These are phyloP conservation scores for Tenebrosternarchus preto DNA, from an alignment of 2,113 vertebrate species.

Conservation along the genomic window DNA sequence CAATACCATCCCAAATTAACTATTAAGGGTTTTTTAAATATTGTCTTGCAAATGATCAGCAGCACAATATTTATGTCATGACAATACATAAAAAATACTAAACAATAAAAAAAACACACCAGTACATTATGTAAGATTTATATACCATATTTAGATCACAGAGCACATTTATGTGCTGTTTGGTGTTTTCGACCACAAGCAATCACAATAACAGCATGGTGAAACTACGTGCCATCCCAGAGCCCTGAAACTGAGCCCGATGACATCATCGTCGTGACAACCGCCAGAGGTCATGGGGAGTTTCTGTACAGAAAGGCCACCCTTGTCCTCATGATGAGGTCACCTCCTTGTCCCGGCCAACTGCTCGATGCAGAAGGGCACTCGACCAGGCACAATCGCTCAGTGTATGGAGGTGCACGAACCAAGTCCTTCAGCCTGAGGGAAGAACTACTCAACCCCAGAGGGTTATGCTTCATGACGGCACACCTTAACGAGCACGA, in stretches of 20 bases:
- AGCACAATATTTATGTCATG: no score
- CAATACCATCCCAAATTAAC: no score
- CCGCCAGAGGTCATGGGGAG: conserved; percentile 23
- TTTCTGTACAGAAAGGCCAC: conserved; percentile 60
- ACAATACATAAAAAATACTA: no score
- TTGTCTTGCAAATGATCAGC: no score
- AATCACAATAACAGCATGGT: conserved; percentile 32
- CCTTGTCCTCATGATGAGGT: conserved; percentile 63
- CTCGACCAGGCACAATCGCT: conserved; percentile 37
- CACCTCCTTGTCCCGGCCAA: conserved; percentile 44
- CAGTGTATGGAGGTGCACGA: conserved; percentile 17
- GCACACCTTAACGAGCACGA: neutral
- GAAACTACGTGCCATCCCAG: conserved; percentile 30
- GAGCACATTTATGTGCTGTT: neutral
- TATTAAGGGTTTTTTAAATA: no score
- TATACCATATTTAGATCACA: neutral
- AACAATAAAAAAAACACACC: no score
- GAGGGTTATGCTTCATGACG: neutral
- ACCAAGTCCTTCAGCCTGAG: conserved; percentile 2
- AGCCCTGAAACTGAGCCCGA: conserved; percentile 28
- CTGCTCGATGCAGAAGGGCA: conserved; percentile 35
- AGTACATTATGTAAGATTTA: neutral
- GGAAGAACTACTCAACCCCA: neutral
- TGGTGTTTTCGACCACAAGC: conserved; percentile 48
- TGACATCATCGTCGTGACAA: conserved; percentile 54